A percentile compares a stretch with the other conserved stretches of the same genome.
phyloP scores from a whole-genome alignment of 2,797 vertebrate genomes.

The Numenius phaeopus region DNA sequence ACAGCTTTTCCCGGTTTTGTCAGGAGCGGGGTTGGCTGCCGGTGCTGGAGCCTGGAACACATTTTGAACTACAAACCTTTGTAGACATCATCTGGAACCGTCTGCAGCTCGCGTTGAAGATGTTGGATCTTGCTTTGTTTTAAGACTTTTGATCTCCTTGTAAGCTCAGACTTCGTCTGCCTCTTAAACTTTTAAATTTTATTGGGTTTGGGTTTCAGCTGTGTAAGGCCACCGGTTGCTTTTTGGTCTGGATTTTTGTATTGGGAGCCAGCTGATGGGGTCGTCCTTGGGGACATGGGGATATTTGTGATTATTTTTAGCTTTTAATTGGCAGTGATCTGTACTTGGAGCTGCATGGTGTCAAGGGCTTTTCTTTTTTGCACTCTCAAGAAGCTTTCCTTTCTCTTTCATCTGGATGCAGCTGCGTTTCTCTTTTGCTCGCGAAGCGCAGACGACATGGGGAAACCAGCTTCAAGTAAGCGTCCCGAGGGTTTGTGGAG shows the following conservation, averaged over 20 bases:
- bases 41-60: neutral
- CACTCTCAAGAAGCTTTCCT: slow-evolving; percentile 30
- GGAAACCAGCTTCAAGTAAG: neutral
- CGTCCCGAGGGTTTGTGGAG: neutral
- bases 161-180: neutral
- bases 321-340: slow-evolving; percentile 48
- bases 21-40: accelerated
- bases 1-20: neutral
- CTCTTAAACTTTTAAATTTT: neutral
- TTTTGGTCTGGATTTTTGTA: neutral
- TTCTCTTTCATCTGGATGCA: slow-evolving; percentile 43
- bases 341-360: neutral
- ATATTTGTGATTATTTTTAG: slow-evolving; percentile 58
- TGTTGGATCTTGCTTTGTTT: neutral
- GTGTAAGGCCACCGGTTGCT: neutral
- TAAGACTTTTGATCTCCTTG: neutral
- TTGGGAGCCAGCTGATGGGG: slow-evolving; percentile 41
- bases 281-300: neutral
- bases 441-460: accelerated
- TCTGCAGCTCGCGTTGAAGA: neutral
- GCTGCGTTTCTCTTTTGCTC: neutral
- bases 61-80: neutral
- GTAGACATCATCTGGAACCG: neutral
- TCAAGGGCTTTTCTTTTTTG: slow-evolving; percentile 28
- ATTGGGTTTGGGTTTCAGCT: neutral